Evolutionary conservation across 1,140 invertebrate genomes (phyloP), one percentile per base, ranked within the genome.

Genomic region (Littorina saxatilis): DNA sequence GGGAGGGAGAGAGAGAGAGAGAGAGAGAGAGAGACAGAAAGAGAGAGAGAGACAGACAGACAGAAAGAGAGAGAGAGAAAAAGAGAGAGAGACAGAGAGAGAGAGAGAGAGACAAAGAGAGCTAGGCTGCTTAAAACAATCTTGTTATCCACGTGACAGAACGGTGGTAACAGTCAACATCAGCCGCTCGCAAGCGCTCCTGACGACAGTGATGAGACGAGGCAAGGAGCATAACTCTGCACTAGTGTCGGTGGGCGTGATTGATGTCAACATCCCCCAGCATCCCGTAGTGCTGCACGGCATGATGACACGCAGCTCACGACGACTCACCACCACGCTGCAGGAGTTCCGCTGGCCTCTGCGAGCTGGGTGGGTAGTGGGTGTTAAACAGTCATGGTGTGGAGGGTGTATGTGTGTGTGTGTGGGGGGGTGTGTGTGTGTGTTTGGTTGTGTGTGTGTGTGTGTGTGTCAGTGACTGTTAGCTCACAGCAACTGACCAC

Each of bases 201-300:
- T 98, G 91, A 91, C 90, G n/a, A 91, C 89, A 40, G 90, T 93
- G 39, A 88, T 89, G 75, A 89, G 93, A 76, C 94, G 95, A 27
- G 94, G 94, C 79, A 96, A 97, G 90, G 96, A 97, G 87, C 96
- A 96, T 88, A 98, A 98, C 89, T 97, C 96, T 39, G 96, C 96
- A 15, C 93, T 99, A 72, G 90, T 98, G 0, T 97, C 96, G 7
- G 94, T 99, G 68, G 98, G 98, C 0, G 95, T 96, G 47, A 96
- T 99, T 0, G 95, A 96, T 85, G 95, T 99, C 73, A 97, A 99
- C 91, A 98, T 99, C 89, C 98, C 98, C 2, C 98, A 99, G 90
- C 98, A 99, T 94, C 98, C 98, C 0, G 97, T 99, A 0, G 97
- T 96, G 40, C 93, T 99, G 76, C 98, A 99, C 91, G 97, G 97